These are phyloP conservation scores for Argya squamiceps DNA, from an alignment of 2,797 vertebrate species.

Conservation along the genomic window DNA sequence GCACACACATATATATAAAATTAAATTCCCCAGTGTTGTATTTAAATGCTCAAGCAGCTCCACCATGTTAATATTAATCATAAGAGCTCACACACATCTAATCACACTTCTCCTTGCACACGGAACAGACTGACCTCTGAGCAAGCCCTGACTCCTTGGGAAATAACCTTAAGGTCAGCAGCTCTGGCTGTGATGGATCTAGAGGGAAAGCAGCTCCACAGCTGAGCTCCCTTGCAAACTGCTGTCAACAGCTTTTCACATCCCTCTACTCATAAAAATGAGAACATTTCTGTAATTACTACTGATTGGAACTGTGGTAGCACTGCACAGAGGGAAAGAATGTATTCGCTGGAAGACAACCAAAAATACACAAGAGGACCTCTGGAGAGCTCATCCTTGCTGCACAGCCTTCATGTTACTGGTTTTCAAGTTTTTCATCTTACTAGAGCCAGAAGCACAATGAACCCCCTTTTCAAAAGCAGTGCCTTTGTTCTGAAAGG, in stretches of 20 bases:
- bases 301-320: conserved; percentile 21
- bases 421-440: conserved; percentile 31
- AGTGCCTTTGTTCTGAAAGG: conserved; percentile 39
- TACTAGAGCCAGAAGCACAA: conserved; percentile 29
- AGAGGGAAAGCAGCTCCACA: not conserved
- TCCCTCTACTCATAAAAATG: conserved; percentile 9
- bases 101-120: not conserved
- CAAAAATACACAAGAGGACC: not conserved
- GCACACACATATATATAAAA: not conserved
- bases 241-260: conserved; percentile 24
- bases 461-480: conserved; percentile 13
- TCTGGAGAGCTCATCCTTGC: not conserved
- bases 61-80: not conserved
- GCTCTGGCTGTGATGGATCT: not conserved
- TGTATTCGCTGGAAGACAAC: conserved; percentile 5
- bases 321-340: not conserved
- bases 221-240: not conserved
- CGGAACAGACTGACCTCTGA: not conserved
- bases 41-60: not conserved
- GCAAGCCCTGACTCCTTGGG: not conserved
- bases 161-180: conserved; percentile 25
- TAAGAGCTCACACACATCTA: not conserved
- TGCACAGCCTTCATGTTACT: not conserved
- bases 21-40: not conserved
- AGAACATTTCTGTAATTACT: conserved; percentile 38